A percentile compares a stretch with the other conserved stretches of the same genome.
phyloP scores from a whole-genome alignment of 2,888 invertebrate species.

The Stegophylla sp. region DNA sequence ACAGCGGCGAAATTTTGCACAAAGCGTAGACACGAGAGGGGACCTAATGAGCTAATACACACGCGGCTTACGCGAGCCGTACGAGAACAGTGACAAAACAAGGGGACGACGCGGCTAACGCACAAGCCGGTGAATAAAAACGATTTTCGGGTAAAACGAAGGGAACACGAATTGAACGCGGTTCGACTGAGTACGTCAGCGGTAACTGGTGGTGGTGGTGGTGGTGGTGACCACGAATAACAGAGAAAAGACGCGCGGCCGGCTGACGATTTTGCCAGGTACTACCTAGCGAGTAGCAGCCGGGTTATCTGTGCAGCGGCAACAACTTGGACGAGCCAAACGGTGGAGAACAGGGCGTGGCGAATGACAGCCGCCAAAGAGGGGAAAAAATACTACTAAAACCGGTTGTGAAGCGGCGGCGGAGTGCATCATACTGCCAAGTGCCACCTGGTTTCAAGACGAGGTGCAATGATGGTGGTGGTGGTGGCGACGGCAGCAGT shows the following conservation, averaged over 20 bases:
- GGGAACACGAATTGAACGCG: no score
- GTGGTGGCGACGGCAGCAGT: background rate
- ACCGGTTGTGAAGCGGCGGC: constrained; percentile 49
- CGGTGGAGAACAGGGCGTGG: constrained; percentile 29
- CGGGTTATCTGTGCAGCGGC: constrained; percentile 13
- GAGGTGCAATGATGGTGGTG: constrained; percentile 34
- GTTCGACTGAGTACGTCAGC: background rate
- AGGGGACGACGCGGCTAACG: background rate
- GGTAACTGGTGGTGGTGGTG: background rate
- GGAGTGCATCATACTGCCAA: background rate
- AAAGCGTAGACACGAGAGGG: background rate
- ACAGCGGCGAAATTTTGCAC: background rate
- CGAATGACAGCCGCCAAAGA: background rate
- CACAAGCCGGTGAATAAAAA: constrained; percentile 7
- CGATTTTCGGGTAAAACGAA: background rate
- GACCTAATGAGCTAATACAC: background rate
- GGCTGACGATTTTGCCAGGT: constrained; percentile 20
- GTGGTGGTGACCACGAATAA: background rate
- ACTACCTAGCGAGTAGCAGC: background rate
- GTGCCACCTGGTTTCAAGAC: constrained; percentile 41
- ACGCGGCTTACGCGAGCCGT: background rate
- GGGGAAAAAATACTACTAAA: constrained; percentile 11
- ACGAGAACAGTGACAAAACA: background rate
- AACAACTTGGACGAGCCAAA: constrained; percentile 8
- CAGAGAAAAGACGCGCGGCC: background rate